These are phyloP conservation scores for Phenganax subtilis DNA, from an alignment of 92 coral and sea anemone genomes.

Conservation along the genomic window DNA sequence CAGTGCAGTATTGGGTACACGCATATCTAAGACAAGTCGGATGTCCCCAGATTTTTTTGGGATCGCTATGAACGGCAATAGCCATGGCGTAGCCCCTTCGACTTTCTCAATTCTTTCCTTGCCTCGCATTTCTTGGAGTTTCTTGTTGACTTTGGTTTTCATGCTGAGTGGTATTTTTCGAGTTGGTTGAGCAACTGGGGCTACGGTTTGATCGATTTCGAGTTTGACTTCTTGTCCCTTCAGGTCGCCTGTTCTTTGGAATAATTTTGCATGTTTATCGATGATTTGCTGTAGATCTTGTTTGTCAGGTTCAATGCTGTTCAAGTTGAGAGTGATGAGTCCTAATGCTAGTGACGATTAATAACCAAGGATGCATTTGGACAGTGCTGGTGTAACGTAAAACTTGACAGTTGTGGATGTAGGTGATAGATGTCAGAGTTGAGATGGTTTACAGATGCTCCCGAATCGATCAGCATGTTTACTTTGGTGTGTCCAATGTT, in stretches of 20 bases:
- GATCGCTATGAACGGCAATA: slow-evolving; percentile 48
- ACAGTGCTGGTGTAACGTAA: slow-evolving; percentile 23
- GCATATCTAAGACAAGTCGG: slow-evolving; percentile 51
- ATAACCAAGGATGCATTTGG: slow-evolving; percentile 28
- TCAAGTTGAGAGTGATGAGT: slow-evolving; percentile 29
- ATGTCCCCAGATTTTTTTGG: slow-evolving; percentile 53
- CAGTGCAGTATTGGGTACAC: slow-evolving; percentile 48
- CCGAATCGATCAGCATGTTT: slow-evolving; percentile 44
- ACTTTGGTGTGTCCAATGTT: slow-evolving; percentile 25
- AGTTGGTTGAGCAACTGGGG: slow-evolving; percentile 49
- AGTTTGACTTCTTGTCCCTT: slow-evolving; percentile 47
- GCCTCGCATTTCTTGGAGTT: slow-evolving; percentile 43
- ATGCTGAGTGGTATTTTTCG: slow-evolving; percentile 46
- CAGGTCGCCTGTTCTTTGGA: slow-evolving; percentile 49
- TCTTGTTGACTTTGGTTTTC: slow-evolving; percentile 44
- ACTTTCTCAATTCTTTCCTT: slow-evolving; percentile 47
- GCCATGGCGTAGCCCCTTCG: slow-evolving; percentile 47
- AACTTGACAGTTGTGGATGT: slow-evolving; percentile 33
- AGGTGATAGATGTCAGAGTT: slow-evolving; percentile 18
- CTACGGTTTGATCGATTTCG: slow-evolving; percentile 47
- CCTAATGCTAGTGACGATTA: slow-evolving; percentile 30
- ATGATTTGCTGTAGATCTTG: slow-evolving; percentile 20
- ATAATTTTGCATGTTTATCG: slow-evolving; percentile 35
- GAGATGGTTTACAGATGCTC: slow-evolving; percentile 47
- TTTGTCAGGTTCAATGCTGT: slow-evolving; percentile 28